Base-by-base conservation (phyloP, 2,888 invertebrate genomes). In the Caenorhabditis plicata region DNA sequence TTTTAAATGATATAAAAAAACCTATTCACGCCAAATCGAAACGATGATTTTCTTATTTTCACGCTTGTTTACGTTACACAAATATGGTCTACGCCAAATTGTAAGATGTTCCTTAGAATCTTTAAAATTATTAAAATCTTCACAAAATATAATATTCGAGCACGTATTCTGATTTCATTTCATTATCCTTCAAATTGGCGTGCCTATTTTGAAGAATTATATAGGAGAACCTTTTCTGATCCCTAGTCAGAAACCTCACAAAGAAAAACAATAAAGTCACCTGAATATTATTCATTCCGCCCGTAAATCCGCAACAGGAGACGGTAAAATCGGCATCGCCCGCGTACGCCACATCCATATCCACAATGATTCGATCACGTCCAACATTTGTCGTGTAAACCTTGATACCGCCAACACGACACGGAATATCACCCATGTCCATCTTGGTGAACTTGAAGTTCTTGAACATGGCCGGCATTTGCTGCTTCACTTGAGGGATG, bases 281-380 rank as follows among this genome's bases (percentile, higher is more conserved):
- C 81, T 84, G 86, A 57, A 86, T 80, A 74, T 86, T 85, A 75
- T 86, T 86, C 73, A 87, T 84, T 23, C 87, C 87, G 53, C 85
- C 85, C 58, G 82, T 83, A 49, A 87, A 83, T 62, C 91, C 91
- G 76, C 90, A 88, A 58, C 94, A 85, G 33, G 88, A 87, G 81
- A 96, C 92, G 47, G 90, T 89, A 70, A 98, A 91, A 82, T 95
- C 91, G 81, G 93, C 93, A 82, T 98, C 95, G 36, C 96, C 94
- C 63, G 92, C 92, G 83, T 96, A 96, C 79, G 91, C 90, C 57
- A 96, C 85, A 84, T 96, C 96, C 73, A 95, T 85, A 83, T 98
- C 98, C 88, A 98, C 89, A 75, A 96, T 90, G 74, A 98, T 93
- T 85, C 96, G 94, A 74, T 86, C 84, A 46, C 85, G 73, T 23